A percentile compares a stretch with the other conserved stretches of the same genome.
phyloP scores from a whole-genome alignment of 2,797 vertebrate genomes.

The Danionella dracula region DNA sequence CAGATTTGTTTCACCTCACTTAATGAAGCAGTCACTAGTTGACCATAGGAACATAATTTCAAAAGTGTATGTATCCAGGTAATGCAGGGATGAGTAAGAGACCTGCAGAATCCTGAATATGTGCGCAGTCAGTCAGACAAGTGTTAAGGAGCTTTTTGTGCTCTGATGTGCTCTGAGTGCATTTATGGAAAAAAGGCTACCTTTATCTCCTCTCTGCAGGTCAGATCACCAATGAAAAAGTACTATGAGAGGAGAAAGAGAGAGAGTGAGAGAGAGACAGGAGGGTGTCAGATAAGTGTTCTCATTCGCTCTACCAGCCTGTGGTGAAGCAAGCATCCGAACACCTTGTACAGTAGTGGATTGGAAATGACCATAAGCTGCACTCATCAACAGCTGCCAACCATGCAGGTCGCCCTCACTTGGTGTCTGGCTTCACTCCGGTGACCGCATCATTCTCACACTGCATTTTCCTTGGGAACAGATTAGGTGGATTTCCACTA shows the following conservation, averaged over 20 bases:
- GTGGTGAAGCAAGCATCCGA: conserved; percentile 18
- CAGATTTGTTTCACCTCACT: too few relatives aligned
- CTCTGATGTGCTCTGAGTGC: conserved; percentile 71
- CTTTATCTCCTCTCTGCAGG: conserved; percentile 72
- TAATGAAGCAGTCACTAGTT: too few relatives aligned
- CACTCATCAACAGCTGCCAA: conserved; percentile 21
- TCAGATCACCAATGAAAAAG: conserved; percentile 70
- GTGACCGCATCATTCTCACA: not conserved
- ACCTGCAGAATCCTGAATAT: conserved; percentile 63
- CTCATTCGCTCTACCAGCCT: conserved; percentile 38
- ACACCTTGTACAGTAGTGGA: conserved; percentile 3
- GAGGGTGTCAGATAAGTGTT: conserved; percentile 52
- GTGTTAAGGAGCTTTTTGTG: conserved; percentile 62
- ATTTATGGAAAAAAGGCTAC: conserved; percentile 66
- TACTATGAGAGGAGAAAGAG: conserved; percentile 40
- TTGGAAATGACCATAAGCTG: conserved; percentile 25
- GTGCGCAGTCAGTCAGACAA: conserved; percentile 61
- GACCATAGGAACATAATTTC: too few relatives aligned
- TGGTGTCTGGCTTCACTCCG: not conserved
- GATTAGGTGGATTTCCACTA: conserved; percentile 5
- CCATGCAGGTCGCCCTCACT: conserved; percentile 10
- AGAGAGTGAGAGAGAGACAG: not conserved
- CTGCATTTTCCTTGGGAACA: not conserved
- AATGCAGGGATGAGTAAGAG: conserved; percentile 35
- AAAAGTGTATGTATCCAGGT: not conserved